These are phyloP conservation scores for Xanthorhoe spadicearia DNA, from an alignment of 2,888 invertebrate species.

Conservation along the genomic window DNA sequence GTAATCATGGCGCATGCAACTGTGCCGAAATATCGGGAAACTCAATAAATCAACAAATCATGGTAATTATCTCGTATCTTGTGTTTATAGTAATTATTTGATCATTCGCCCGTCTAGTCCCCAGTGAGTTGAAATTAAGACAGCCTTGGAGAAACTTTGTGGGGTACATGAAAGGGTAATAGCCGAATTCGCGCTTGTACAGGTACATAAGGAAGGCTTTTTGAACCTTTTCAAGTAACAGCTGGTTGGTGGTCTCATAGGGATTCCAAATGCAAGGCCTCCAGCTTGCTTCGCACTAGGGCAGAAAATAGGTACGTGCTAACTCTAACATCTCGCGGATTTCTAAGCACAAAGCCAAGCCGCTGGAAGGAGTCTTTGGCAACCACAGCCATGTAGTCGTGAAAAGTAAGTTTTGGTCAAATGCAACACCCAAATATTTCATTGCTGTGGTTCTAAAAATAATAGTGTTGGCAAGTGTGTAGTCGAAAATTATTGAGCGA, in stretches of 20 bases:
- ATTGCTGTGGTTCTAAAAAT: neutral
- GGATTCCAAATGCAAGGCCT: neutral
- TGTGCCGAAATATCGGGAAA: too few species aligned
- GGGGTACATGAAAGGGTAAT: constrained; percentile 8
- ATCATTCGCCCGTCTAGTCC: neutral
- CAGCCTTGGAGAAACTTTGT: neutral
- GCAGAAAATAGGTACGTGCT: neutral
- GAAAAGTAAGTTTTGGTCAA: constrained; percentile 3
- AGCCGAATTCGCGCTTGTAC: neutral
- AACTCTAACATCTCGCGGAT: neutral
- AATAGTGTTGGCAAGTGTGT: neutral
- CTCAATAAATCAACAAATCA: too few species aligned
- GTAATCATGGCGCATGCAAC: too few species aligned
- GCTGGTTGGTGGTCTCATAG: neutral
- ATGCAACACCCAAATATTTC: constrained; percentile 6
- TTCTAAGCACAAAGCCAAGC: constrained; percentile 1
- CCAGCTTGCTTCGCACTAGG: neutral
- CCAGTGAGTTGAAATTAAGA: neutral
- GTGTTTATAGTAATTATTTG: neutral
- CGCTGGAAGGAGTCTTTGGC: neutral
- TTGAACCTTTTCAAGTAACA: neutral
- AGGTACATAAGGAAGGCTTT: constrained; percentile 2
- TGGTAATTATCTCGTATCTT: too few species aligned
- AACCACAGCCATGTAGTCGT: neutral
- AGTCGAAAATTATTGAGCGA: neutral